Conservation (phyloP, 1,140 invertebrate species). For the Lethocerus indicus region DNA sequence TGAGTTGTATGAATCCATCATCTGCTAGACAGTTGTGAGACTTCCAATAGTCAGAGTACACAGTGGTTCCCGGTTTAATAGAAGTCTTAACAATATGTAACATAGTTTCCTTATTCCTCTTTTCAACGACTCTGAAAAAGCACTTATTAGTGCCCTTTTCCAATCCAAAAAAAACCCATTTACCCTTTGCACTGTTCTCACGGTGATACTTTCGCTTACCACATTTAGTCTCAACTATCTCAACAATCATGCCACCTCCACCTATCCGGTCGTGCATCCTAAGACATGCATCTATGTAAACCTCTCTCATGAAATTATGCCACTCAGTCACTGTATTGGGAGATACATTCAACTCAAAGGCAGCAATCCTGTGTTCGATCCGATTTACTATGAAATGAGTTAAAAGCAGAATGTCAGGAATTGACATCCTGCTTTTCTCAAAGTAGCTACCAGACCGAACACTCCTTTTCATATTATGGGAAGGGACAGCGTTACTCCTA, state of each 20-base stretch:
- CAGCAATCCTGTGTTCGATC: background rate
- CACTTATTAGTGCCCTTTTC: background rate
- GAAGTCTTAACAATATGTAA: slow-evolving; percentile 12
- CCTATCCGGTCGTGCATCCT: too few species aligned
- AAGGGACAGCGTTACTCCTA: background rate
- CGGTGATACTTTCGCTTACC: background rate
- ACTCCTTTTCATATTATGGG: background rate
- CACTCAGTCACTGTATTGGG: too few species aligned
- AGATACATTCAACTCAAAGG: background rate
- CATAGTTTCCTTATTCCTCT: slow-evolving; percentile 13
- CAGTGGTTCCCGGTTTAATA: slow-evolving; percentile 17
- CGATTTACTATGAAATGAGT: background rate
- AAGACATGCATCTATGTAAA: too few species aligned
- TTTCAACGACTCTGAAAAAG: slow-evolving; percentile 12
- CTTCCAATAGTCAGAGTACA: slow-evolving; percentile 18
- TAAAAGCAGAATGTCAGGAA: background rate
- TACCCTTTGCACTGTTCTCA: background rate
- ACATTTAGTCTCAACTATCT: too few species aligned
- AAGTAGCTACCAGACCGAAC: background rate
- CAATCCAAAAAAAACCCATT: background rate
- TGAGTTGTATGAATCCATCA: slow-evolving; percentile 16
- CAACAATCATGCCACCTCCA: too few species aligned
- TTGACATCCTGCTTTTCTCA: slow-evolving; percentile 1
- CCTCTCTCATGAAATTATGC: too few species aligned
- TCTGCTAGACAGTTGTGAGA: slow-evolving; percentile 15